Evolutionary conservation across 1,140 invertebrate species (phyloP).

Genomic region (Battus philenor): DNA sequence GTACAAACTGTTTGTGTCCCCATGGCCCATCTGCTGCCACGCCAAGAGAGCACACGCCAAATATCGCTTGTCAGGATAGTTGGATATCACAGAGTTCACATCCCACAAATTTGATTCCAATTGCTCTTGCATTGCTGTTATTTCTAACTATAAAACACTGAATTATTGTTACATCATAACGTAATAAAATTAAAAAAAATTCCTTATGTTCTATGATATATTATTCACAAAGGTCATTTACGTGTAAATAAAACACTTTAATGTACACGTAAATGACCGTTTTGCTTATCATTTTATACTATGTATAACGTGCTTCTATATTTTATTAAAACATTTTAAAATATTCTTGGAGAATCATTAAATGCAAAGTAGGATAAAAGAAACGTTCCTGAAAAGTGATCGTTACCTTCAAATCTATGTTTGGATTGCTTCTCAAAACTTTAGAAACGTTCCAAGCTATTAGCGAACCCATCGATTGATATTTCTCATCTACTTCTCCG

Average conservation of each 20-base stretch:
- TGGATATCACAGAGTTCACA: constrained; percentile 23
- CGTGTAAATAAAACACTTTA: no score
- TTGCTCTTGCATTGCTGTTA: constrained; percentile 28
- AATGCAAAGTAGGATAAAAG: no score
- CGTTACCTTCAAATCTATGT: constrained; percentile 54
- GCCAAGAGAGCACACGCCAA: constrained; percentile 52
- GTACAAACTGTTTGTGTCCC: constrained; percentile 40
- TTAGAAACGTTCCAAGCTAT: constrained; percentile 63
- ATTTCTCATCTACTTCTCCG: constrained; percentile 15
- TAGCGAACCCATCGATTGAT: constrained; percentile 45
- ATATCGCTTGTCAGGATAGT: constrained; percentile 37
- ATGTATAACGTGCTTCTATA: no score
- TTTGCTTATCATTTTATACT: no score
- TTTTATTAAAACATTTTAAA: no score
- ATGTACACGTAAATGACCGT: no score
- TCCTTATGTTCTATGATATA: no score
- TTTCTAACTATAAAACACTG: constrained; percentile 31
- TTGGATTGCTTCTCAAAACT: constrained; percentile 41
- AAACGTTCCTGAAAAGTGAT: no score
- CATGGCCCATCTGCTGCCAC: constrained; percentile 57
- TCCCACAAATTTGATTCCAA: constrained; percentile 29
- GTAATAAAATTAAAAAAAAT: no score
- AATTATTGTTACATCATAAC: no score
- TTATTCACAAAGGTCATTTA: no score
- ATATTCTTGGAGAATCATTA: no score